Conservation (phyloP, 2,888 invertebrate species). For the Enchytraeus crypticus region DNA sequence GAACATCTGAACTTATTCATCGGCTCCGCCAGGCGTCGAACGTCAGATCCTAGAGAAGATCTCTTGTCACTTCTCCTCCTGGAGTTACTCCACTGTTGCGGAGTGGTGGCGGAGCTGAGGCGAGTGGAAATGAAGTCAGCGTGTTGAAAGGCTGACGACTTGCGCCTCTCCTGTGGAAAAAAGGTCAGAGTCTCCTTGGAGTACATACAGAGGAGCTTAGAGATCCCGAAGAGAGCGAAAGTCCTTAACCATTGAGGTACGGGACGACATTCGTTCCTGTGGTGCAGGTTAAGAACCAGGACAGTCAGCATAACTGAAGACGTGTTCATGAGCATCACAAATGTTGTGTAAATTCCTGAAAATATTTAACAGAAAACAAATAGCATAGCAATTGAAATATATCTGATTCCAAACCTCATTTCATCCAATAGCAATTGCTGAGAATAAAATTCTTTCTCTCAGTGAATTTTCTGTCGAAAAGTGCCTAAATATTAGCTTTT, state of each 20-base stretch:
- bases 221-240: conserved; percentile 32
- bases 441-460: no score
- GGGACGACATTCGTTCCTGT: conserved; percentile 29
- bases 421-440: no score
- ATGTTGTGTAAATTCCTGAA: conserved; percentile 48
- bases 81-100: no score
- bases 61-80: not conserved
- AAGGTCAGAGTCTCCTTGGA: conserved; percentile 3
- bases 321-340: conserved; percentile 49
- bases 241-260: conserved; percentile 37
- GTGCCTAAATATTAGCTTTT: no score
- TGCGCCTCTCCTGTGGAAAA: conserved; percentile 3
- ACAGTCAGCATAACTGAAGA: conserved; percentile 48
- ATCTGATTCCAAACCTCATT: no score
- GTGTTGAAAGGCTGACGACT: not conserved
- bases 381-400: no score
- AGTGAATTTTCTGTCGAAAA: no score
- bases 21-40: not conserved
- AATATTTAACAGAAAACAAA: no score
- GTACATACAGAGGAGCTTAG: conserved; percentile 28
- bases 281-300: conserved; percentile 48
- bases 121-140: not conserved
- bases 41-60: not conserved
- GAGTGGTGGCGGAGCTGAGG: not conserved
- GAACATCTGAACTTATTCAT: no score